Evolutionary conservation across 1,140 invertebrate species (phyloP), one percentile per base, ranked within the genome.

Genomic region (Drosophila ironensis): DNA sequence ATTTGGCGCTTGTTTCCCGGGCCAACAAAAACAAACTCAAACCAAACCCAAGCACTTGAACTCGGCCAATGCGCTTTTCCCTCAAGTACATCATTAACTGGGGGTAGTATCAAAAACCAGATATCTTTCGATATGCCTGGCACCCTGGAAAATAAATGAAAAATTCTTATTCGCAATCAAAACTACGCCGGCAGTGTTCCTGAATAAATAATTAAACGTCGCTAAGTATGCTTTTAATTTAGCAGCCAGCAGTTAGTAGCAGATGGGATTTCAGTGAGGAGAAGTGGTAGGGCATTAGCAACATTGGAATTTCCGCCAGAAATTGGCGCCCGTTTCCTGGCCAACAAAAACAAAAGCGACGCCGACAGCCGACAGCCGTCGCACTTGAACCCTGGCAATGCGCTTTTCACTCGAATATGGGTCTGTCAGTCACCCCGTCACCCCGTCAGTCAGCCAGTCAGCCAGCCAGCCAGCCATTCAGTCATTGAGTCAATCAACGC

Each of bases 141-240:
- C 16, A 12, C 4, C 14, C 33, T 8, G 12, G 8, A 8, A 37
- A 37, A 14, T 37, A 6, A 37, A 16, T 14, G 8, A 37, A 22
- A 51, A 44, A 37, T 20, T 66, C 24, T 19, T n/a, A 40, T 52
- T 42, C 30, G n/a, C 41, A 68, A 41, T 68, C 33, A 41, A 42
- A 50, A 60, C 45, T 38, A 48, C 54, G 66, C 52, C 60, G 52
- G 27, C n/a, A 24, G 53, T 45, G 30, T 14, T 37, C 61, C 64
- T 77, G 57, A 86, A 74, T 84, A 86, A 78, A 51, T 84, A 86
- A 84, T 78, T 84, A 78, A 84, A 73, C 56, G 74, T 50, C 24
- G 46, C 47, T 71, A 86, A 86, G 80, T 78, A 71, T 73, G 70
- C 70, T 86, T 69, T 82, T 82, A 72, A 82, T 82, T 84, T 72